Base-by-base conservation (phyloP, 2,797 vertebrate species). In the Forpus xanthops region DNA sequence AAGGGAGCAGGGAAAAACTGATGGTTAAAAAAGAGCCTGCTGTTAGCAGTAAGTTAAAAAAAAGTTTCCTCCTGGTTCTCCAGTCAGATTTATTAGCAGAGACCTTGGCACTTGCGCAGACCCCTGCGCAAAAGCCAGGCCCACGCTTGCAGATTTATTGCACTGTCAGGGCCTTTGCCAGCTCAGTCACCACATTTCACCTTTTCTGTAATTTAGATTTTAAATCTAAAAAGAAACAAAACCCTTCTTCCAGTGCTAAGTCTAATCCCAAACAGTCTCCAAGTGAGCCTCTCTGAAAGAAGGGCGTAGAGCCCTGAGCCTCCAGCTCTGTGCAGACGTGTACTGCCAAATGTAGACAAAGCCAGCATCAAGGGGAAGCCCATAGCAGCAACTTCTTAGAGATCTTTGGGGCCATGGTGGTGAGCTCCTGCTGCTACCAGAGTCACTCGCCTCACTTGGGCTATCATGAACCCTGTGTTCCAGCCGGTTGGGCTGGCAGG, bases 81-180 rank as follows among this genome's bases (percentile, higher is more conserved):
- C 83, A 52, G 93, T 81, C 76, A 93, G 92, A 96, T 96, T 96
- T 96, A 95, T 96, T 95, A 94, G 86, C 89, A 93, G 86, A 61
- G 92, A 96, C 93, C 95, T 95, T 95, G 94, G 94, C 89, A 55
- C 84, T 85, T 21, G 68, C 84, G 80, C 81, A 87, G 75, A 9
- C 37, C 84, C 53, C 91, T 78, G 89, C 2, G 5, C 76, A 85
- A 72, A 78, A 85, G 87, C 92, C 85, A 91, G 86, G 49, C 49
- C 82, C 70, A 45, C 0, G 30, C 65, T 47, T 72, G 64, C 75
- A 87, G 89, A 96, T 92, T 93, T 81, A 93, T 64, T 89, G 85
- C 89, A 42, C 20, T 37, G 62, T 47, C 93, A 72, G 75, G 72
- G 74, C 72, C 88, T 60, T 49, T 0, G 41, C 86, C 86, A 93